Conservation (phyloP, 1,140 invertebrate species). For the Anoplophora glabripennis region DNA sequence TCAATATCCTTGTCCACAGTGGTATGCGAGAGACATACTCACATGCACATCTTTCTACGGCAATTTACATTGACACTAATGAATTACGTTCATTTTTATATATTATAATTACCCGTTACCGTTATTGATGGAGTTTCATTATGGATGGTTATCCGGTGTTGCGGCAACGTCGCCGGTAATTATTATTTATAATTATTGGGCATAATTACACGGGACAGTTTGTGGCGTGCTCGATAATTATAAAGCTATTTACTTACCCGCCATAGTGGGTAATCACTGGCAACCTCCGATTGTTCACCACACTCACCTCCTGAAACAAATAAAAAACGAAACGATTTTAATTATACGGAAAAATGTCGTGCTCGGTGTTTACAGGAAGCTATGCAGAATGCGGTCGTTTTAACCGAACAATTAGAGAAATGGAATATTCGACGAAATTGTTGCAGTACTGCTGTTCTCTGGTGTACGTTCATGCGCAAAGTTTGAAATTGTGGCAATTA, state of each 20-base stretch:
- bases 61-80: no score
- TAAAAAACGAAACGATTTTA: conserved; percentile 20
- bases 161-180: conserved; percentile 27
- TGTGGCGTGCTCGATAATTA: conserved; percentile 37
- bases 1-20: no score
- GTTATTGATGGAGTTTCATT: conserved; percentile 39
- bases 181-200: conserved; percentile 39
- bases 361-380: no score
- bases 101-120: conserved; percentile 18
- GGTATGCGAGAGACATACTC: no score
- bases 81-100: not conserved
- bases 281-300: conserved; percentile 20
- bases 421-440: no score
- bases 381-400: no score
- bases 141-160: conserved; percentile 46
- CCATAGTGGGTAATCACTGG: conserved; percentile 30
- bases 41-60: no score
- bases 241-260: conserved; percentile 43
- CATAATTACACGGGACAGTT: conserved; percentile 28
- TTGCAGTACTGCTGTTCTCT: no score
- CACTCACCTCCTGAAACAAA: conserved; percentile 43
- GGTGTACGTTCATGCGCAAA: no score
- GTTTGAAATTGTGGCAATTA: no score
- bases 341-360: not conserved
- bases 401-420: no score